Percentiles rank a stretch among this genome's conserved stretches.
phyloP scores from a whole-genome alignment of 2,797 vertebrate species.

The Arnoldichthys spilopterus region DNA sequence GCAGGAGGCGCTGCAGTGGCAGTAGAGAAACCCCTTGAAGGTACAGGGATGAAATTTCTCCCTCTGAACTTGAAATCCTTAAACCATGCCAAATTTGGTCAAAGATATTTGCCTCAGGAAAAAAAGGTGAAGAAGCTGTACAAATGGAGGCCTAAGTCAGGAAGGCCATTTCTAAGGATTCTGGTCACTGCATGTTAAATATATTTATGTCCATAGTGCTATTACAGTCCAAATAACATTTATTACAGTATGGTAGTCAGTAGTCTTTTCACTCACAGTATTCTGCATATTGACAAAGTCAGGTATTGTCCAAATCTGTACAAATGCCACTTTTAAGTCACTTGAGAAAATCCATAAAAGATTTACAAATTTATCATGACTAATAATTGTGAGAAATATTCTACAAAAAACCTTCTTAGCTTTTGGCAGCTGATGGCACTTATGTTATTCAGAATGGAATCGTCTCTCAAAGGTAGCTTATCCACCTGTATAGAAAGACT shows the following conservation, averaged over 20 bases:
- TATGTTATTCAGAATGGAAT: constrained; percentile 45
- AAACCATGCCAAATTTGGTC: neutral
- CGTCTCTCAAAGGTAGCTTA: constrained; percentile 43
- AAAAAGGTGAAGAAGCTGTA: constrained; percentile 4
- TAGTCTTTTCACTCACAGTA: constrained; percentile 73
- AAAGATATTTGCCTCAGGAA: neutral
- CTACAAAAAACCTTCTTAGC: constrained; percentile 72
- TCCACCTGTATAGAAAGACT: constrained; percentile 11
- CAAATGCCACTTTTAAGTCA: constrained; percentile 56
- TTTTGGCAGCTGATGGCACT: constrained; percentile 75
- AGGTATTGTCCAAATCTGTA: constrained; percentile 68
- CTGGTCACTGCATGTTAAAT: constrained; percentile 12
- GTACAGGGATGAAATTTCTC: constrained; percentile 17
- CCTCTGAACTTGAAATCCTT: constrained; percentile 28
- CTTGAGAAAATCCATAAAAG: constrained; percentile 53
- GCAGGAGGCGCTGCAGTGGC: constrained; percentile 63
- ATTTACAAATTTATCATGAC: constrained; percentile 63
- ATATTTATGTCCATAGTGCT: constrained; percentile 43
- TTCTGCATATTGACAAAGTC: constrained; percentile 70
- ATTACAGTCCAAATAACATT: constrained; percentile 45
- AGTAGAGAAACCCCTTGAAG: constrained; percentile 20
- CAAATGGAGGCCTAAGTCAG: constrained; percentile 19
- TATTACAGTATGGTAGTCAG: constrained; percentile 61
- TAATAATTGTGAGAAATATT: constrained; percentile 71
- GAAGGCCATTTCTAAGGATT: constrained; percentile 2